phyloP scores from a whole-genome alignment of 2,113 vertebrate genomes.

The Cebus imitator region DNA sequence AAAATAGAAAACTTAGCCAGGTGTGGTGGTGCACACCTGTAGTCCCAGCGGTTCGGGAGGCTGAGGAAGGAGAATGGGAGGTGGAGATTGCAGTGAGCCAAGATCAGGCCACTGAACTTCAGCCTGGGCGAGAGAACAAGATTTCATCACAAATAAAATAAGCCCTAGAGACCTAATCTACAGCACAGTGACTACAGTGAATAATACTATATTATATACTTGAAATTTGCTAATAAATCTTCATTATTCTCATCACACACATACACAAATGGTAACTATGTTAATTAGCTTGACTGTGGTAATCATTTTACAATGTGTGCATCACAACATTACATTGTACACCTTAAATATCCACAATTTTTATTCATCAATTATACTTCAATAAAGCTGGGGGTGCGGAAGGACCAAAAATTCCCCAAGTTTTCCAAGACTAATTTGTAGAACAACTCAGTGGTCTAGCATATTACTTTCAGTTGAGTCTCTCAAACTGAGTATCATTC shows the following conservation, averaged over 20 bases:
- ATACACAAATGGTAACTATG: neutral
- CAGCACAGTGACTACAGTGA: neutral
- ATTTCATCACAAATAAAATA: too few species aligned
- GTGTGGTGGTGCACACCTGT: too few species aligned
- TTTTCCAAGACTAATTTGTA: neutral
- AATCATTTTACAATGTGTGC: neutral
- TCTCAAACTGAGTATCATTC: neutral
- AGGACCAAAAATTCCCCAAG: neutral
- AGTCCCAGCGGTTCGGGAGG: too few species aligned
- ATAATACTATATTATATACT: neutral
- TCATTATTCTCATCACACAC: neutral
- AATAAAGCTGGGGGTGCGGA: neutral
- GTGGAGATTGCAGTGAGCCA: too few species aligned
- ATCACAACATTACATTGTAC: neutral
- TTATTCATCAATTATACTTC: neutral
- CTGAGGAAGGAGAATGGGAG: too few species aligned
- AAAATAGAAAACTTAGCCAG: too few species aligned
- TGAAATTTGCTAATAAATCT: neutral
- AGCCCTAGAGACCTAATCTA: neutral
- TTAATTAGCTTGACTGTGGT: neutral
- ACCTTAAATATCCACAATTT: neutral
- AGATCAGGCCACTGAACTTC: too few species aligned
- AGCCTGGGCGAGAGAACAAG: too few species aligned
- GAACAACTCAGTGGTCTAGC: neutral
- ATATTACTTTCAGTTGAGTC: neutral